Percentiles rank a stretch among this genome's conserved stretches.
phyloP scores from a whole-genome alignment of 1,140 invertebrate species.

The Periplaneta americana region DNA sequence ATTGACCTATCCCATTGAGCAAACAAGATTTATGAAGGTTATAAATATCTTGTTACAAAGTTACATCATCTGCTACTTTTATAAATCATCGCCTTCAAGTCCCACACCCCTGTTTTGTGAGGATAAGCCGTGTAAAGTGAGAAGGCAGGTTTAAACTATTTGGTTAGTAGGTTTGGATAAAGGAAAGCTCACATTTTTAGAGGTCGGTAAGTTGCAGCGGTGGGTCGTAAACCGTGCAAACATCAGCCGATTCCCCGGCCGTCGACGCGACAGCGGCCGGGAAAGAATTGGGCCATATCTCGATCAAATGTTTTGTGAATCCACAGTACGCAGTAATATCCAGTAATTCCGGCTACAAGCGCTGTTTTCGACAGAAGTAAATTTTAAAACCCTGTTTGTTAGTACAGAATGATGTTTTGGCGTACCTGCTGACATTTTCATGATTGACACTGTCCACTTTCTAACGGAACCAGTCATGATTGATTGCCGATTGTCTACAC shows the following conservation, averaged over 20 bases:
- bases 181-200: neutral
- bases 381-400: too few species aligned
- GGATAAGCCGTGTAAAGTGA: neutral
- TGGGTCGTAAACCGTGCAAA: neutral
- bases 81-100: neutral
- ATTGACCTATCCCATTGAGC: neutral
- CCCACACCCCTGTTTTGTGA: neutral
- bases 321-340: neutral
- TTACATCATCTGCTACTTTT: neutral
- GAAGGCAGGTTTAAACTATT: neutral
- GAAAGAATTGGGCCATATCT: neutral
- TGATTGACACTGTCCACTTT: too few species aligned
- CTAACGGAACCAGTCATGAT: too few species aligned
- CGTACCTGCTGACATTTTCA: too few species aligned
- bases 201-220: neutral
- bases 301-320: neutral
- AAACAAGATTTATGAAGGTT: neutral
- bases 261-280: neutral
- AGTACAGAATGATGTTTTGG: too few species aligned
- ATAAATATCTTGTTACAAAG: neutral
- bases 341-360: too few species aligned
- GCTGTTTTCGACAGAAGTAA: too few species aligned
- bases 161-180: neutral
- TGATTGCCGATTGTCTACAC: too few species aligned
- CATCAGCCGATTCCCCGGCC: neutral